Evolutionary conservation across 2,113 vertebrate genomes (phyloP), one percentile per base, ranked within the genome.

Genomic region (Hippopotamus amphibius): DNA sequence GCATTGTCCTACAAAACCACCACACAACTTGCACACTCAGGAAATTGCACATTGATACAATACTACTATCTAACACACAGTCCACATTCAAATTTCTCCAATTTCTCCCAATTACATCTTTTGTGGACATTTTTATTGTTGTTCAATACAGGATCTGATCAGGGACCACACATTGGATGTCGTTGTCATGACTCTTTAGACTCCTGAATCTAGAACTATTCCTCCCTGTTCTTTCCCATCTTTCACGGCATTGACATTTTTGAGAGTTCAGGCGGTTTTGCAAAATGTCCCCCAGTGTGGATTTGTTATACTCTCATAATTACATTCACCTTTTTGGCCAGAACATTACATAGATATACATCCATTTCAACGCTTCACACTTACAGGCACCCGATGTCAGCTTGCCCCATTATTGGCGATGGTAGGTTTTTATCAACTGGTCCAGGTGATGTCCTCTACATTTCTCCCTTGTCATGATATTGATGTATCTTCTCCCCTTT

Each of bases 81-180:
- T 7, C 66, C 53, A 17, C 17, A 19, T 59, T 68, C 74, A n/a
- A 0, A 24, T 26, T 14, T 74, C 65, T 55, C 28, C 66, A 11
- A 11, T 59, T 7, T 50, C 30, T 90, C 74, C 76, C n/a, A 26
- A 3, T n/a, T 14, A 22, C 2, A n/a, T 83, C 33, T n/a, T 90
- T 17, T 22, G 6, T 21, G 50, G 66, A 5, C 68, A 11, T 41
- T 71, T 19, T 21, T 86, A 43, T 24, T 15, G 22, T 48, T 30
- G 16, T 48, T 91, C 30, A 19, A 26, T 61, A 19, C 41, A 5
- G 43, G 85, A 53, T 26, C 76, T 21, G 33, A 74, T 88, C 63
- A 10, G 57, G 72, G 82, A 41, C 33, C 30, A 16, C 33, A 5
- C 5, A 0, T 5, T 12, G n/a, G 10, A 9, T 33, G 72, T 41